Percentiles rank a stretch among this genome's conserved stretches.
Conservation (phyloP, 2,797 vertebrate genomes). For the Poeciliopsis paucimaculata region DNA sequence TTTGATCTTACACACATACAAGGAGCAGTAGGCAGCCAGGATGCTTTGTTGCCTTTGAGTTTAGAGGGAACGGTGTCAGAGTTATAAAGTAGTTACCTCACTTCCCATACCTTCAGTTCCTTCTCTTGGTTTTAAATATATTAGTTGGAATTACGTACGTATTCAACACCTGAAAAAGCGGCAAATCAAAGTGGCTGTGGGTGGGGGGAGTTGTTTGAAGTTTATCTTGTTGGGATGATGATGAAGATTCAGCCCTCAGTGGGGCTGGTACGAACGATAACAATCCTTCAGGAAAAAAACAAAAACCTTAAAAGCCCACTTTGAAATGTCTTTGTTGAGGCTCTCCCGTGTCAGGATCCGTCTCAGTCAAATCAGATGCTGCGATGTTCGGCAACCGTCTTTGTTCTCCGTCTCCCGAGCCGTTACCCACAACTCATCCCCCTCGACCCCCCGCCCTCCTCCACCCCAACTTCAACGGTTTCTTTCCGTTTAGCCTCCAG, state of each 20-base stretch:
- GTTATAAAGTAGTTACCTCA: constrained; percentile 24
- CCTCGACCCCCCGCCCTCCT: constrained; percentile 44
- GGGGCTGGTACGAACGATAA: constrained; percentile 47
- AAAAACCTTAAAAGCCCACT: constrained; percentile 20
- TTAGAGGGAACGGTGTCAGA: constrained; percentile 36
- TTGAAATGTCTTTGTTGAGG: constrained; percentile 28
- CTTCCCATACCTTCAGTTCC: background rate
- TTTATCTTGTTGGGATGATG: constrained; percentile 40
- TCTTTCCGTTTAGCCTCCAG: constrained; percentile 21
- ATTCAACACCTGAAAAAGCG: constrained; percentile 21
- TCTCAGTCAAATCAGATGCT: constrained; percentile 36
- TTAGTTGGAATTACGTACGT: constrained; percentile 8
- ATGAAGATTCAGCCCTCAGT: constrained; percentile 46
- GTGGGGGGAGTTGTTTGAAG: constrained; percentile 41
- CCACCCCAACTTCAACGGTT: constrained; percentile 36
- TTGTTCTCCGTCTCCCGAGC: constrained; percentile 27
- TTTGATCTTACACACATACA: constrained; percentile 70
- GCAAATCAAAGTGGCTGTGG: constrained; percentile 3
- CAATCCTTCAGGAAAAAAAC: constrained; percentile 19
- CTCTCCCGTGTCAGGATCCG: constrained; percentile 23
- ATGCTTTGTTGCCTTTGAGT: constrained; percentile 59
- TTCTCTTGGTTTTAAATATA: constrained; percentile 25
- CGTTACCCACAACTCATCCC: constrained; percentile 33
- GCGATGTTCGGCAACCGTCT: constrained; percentile 19
- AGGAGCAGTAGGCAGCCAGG: constrained; percentile 51